These are phyloP conservation scores for Coracias cyanogaster DNA, from an alignment of 2,797 vertebrate species.

Conservation along the genomic window DNA sequence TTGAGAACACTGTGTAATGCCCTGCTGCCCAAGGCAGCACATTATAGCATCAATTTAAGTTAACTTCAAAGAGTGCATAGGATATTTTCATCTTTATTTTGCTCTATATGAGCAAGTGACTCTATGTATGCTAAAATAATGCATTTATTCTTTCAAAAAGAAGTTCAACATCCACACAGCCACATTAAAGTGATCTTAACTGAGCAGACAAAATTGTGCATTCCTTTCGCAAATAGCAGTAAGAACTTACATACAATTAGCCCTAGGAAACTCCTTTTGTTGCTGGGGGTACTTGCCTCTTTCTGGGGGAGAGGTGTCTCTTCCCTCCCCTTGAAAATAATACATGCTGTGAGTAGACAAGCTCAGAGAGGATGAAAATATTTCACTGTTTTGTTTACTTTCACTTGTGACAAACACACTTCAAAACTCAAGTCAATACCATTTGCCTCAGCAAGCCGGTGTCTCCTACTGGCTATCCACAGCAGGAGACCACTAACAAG, in stretches of 20 bases:
- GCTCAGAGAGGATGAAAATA: not conserved
- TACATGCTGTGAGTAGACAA: not conserved
- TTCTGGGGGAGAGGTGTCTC: not conserved
- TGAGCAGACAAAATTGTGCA: not conserved
- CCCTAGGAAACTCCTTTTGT: not conserved
- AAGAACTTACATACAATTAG: not conserved
- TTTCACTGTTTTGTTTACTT: not conserved
- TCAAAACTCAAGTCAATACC: accelerated
- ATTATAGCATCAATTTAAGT: not conserved
- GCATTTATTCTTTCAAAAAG: not conserved
- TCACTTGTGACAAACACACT: not conserved
- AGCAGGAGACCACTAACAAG: not conserved
- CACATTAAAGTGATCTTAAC: not conserved
- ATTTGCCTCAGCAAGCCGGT: not conserved
- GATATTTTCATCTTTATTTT: not conserved
- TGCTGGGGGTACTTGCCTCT: not conserved
- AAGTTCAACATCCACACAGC: not conserved
- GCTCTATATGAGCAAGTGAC: not conserved
- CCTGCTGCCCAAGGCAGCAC: not conserved
- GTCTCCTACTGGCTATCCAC: not conserved
- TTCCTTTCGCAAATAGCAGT: not conserved
- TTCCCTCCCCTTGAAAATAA: not conserved
- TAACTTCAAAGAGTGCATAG: not conserved
- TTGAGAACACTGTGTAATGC: not conserved
- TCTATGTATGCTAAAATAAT: not conserved